These are phyloP conservation scores for Mimachlamys varia DNA, from an alignment of 2,888 invertebrate genomes.

Conservation along the genomic window DNA sequence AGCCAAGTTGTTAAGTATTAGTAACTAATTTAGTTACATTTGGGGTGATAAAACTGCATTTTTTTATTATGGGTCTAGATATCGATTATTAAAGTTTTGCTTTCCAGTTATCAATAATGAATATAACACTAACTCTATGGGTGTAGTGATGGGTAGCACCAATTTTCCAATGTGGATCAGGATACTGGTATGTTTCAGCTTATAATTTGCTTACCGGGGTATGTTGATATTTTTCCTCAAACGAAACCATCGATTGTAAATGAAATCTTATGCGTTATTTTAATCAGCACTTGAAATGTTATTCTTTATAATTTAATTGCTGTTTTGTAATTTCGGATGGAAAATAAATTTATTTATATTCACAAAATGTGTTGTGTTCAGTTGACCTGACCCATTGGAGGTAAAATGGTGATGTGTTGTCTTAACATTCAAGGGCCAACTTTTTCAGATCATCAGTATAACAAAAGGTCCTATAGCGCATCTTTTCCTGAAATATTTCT, in stretches of 20 bases:
- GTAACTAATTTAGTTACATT: too few relatives aligned
- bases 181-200: neutral
- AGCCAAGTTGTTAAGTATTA: too few relatives aligned
- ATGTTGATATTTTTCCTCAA: neutral
- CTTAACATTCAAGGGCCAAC: neutral
- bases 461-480: too few relatives aligned
- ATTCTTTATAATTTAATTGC: neutral
- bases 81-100: too few relatives aligned
- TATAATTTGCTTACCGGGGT: neutral
- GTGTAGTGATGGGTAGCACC: too few relatives aligned
- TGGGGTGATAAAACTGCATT: too few relatives aligned
- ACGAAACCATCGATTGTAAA: neutral
- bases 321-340: neutral
- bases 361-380: neutral
- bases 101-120: too few relatives aligned
- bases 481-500: too few relatives aligned
- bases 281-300: neutral
- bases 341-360: conserved; percentile 18
- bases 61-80: too few relatives aligned
- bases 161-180: neutral
- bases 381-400: neutral
- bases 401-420: neutral
- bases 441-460: too few relatives aligned
- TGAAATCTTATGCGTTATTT: neutral
- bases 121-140: too few relatives aligned